These are phyloP conservation scores for Orestias chungarensis DNA, from an alignment of 2,797 vertebrate species.

Conservation along the genomic window DNA sequence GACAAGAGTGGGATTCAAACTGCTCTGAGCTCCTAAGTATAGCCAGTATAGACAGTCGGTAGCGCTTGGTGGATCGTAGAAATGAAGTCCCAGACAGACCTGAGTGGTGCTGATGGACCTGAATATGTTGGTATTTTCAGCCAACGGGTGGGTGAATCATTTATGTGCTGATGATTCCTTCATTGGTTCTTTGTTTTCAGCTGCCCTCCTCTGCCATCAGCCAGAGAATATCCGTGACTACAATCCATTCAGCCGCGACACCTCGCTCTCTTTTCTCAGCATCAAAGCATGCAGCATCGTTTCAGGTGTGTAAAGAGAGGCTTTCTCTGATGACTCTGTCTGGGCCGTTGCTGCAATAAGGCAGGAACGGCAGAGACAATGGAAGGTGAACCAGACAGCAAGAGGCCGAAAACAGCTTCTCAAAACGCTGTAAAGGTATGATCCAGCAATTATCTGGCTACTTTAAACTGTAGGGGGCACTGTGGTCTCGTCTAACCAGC, in stretches of 20 bases:
- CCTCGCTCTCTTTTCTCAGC: background rate
- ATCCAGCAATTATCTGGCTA: too few relatives aligned
- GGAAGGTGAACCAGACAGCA: constrained; percentile 9
- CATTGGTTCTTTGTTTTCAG: constrained; percentile 13
- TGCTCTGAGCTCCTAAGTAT: background rate
- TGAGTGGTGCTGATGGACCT: background rate
- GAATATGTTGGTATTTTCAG: background rate
- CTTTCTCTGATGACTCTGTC: constrained; percentile 26
- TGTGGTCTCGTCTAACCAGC: constrained; percentile 41
- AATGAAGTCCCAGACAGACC: background rate
- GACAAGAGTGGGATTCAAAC: background rate
- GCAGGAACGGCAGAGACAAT: constrained; percentile 16
- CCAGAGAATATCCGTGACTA: constrained; percentile 11
- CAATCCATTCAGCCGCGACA: constrained; percentile 6
- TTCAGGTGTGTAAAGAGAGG: constrained; percentile 9
- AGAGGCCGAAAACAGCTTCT: constrained; percentile 5
- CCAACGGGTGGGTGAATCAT: constrained; percentile 7
- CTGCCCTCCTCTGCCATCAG: constrained; percentile 5
- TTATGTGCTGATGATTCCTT: constrained; percentile 20
- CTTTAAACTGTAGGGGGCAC: constrained; percentile 54
- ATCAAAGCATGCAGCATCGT: constrained; percentile 15
- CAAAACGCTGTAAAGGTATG: background rate
- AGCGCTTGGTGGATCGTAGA: background rate
- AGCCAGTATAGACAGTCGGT: background rate
- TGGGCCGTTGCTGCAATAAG: constrained; percentile 3